Evolutionary conservation across 1,140 invertebrate species (phyloP), one percentile per base, ranked within the genome.

Genomic region (Ceratosolen solmsi): DNA sequence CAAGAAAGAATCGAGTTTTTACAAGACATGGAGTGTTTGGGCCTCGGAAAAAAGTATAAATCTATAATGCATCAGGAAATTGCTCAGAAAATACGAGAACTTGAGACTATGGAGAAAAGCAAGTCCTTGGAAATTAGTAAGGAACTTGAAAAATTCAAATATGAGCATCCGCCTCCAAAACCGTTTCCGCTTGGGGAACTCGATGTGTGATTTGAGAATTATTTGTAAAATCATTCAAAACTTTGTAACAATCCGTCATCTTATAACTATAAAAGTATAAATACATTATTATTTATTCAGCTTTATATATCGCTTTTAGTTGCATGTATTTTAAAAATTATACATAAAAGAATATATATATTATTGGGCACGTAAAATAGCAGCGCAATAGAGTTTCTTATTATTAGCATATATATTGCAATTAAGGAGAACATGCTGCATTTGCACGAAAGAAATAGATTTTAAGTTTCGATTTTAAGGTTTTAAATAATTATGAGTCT

Each of bases 1-100:
- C 85, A 87, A 13, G 92, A 93, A 74, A 89, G 92, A 80, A 89
- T 92, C 33, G 88, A 92, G 76, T 93, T 93, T 81, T 83, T 93
- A 22, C 84, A 86, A 8, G 91, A 92, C 30, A 92, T 93, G 92
- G 90, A 92, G 56, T 80, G 78, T 46, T 84, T 93, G 13, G 92
- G 92, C 8, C 84, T 90, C 74, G 91, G 86, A 17, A 92, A 92
- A 72, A 91, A 91, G 58, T 92, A 92, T 85, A 87, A 87, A 27
- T 86, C 87, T 8, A 89, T 91, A 80, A 92, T 92, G 83, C 87
- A 92, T 13, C 90, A 91, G 78, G 92, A 92, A 84, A 88, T 92
- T 78, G 91, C 90, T 0, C 86, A 90, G 78, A 92, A 92, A 86
- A 86, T 92, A 79, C 85, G 89, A 36, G 79, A 90, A 38, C 90